Percentiles rank a stretch among this genome's conserved stretches.
phyloP scores from a whole-genome alignment of 2,113 vertebrate species.

The Hippocampus zosterae region DNA sequence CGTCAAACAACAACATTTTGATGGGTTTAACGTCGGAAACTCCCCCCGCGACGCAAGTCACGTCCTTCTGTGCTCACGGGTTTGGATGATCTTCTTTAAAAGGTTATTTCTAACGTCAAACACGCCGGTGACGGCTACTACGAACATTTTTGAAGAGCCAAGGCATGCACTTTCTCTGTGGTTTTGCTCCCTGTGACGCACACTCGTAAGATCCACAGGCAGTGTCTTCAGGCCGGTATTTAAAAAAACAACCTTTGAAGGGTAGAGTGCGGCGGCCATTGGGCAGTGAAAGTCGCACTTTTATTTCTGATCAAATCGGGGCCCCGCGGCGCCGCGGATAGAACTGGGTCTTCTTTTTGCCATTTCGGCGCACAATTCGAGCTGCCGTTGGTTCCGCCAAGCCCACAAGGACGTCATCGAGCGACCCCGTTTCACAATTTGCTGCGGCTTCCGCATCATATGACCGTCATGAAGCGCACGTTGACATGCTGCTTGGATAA shows the following conservation, averaged over 20 bases:
- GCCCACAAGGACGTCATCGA: background rate
- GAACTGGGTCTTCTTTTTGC: background rate
- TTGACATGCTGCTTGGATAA: background rate
- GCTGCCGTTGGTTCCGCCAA: background rate
- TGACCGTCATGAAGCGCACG: background rate
- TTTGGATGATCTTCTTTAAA: no score
- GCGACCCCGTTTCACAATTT: background rate
- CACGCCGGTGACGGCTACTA: no score
- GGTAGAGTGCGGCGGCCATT: background rate
- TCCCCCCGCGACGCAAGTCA: no score
- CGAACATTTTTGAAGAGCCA: no score
- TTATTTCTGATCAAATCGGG: background rate
- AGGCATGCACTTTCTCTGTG: background rate
- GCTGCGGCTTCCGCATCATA: background rate
- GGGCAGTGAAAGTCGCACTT: background rate
- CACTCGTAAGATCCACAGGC: background rate
- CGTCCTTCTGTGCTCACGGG: no score
- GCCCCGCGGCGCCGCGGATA: background rate
- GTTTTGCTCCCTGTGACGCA: background rate
- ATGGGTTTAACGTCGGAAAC: no score
- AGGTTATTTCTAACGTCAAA: no score
- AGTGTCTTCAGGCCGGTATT: background rate
- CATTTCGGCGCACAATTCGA: background rate
- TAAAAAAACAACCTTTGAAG: background rate
- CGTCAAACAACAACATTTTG: no score